Conservation (phyloP, 2,888 invertebrate species). For the Leptinotarsa peninsularis region DNA sequence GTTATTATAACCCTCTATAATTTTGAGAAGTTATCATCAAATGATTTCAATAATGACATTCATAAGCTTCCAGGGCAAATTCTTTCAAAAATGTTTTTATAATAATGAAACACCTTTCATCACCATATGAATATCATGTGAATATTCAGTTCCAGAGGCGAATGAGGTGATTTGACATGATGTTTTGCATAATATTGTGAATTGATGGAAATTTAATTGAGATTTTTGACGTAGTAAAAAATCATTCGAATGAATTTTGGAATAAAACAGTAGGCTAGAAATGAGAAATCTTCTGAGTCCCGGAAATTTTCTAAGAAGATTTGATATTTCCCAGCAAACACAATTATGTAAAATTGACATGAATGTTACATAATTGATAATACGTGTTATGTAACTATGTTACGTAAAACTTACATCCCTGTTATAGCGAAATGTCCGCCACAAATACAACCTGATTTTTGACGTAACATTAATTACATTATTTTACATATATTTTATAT, state of each 20-base stretch:
- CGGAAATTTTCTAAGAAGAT: no score
- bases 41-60: constrained; percentile 22
- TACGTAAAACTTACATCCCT: no score
- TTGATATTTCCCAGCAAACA: no score
- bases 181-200: constrained; percentile 9
- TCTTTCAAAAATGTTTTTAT: constrained; percentile 26
- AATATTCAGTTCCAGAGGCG: neutral
- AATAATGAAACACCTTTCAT: constrained; percentile 32
- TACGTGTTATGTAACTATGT: no score
- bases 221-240: neutral
- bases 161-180: constrained; percentile 22
- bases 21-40: constrained; percentile 29
- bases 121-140: constrained; percentile 23
- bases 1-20: constrained; percentile 42
- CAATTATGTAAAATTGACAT: no score
- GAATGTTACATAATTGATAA: no score
- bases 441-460: no score
- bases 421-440: no score
- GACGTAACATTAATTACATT: no score
- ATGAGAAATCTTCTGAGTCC: no score
- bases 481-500: no score
- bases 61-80: constrained; percentile 22
- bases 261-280: neutral
- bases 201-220: constrained; percentile 3
- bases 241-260: neutral